These are phyloP conservation scores for Sparidentex hasta DNA, from an alignment of 2,797 vertebrate genomes.

Conservation along the genomic window DNA sequence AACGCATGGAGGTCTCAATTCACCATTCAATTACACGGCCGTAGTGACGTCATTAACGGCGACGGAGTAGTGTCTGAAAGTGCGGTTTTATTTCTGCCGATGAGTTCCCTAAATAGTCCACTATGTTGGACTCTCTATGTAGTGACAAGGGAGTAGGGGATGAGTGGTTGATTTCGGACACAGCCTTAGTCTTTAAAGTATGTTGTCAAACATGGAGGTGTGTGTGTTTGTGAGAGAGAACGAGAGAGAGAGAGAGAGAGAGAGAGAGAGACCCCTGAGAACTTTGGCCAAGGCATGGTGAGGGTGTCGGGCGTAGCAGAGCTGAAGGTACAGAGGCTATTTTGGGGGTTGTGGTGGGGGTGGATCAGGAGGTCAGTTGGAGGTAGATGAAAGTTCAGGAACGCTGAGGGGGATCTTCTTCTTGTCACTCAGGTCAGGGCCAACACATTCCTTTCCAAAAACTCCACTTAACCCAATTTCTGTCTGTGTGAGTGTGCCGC, in stretches of 20 bases:
- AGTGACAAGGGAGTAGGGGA: too few relatives aligned
- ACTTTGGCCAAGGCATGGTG: conserved; percentile 2
- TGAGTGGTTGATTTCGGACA: too few relatives aligned
- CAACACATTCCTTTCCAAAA: conserved; percentile 23
- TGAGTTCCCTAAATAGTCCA: too few relatives aligned
- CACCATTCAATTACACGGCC: too few relatives aligned
- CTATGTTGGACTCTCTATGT: too few relatives aligned
- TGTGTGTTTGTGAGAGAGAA: background rate
- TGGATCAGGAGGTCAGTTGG: conserved; percentile 57
- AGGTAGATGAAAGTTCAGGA: conserved; percentile 53
- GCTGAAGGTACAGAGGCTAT: conserved; percentile 64
- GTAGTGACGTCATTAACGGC: too few relatives aligned
- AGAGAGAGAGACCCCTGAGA: background rate
- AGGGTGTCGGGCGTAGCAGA: conserved; percentile 9
- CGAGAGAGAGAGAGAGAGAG: background rate
- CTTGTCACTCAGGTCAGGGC: conserved; percentile 5
- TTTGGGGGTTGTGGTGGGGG: conserved; percentile 49
- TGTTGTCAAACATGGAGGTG: background rate
- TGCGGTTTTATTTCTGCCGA: too few relatives aligned
- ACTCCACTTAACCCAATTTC: conserved; percentile 23
- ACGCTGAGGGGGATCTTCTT: conserved; percentile 45
- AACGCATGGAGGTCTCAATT: too few relatives aligned
- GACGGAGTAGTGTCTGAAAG: too few relatives aligned
- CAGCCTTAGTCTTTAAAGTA: background rate
- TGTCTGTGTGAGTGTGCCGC: background rate